Evolutionary conservation across 1,140 invertebrate genomes (phyloP).

Genomic region (Dinothrombium tinctorium): DNA sequence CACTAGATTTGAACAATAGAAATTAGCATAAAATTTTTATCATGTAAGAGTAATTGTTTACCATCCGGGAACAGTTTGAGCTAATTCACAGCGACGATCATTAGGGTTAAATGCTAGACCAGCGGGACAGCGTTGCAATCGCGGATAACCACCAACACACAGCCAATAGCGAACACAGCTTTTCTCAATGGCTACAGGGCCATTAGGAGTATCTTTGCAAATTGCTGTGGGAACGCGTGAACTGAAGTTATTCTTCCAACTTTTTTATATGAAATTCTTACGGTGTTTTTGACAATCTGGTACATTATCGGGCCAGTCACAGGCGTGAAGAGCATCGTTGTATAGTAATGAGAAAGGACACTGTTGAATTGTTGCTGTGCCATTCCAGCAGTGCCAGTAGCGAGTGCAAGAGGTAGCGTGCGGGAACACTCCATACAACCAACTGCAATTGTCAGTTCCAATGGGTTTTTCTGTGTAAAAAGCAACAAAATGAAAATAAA

Average conservation of each 20-base stretch:
- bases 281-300: slow-evolving; percentile 77
- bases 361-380: slow-evolving; percentile 69
- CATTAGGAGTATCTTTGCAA: slow-evolving; percentile 65
- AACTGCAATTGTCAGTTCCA: slow-evolving; percentile 60
- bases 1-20: neutral
- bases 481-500: neutral
- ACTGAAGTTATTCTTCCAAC: too few species aligned
- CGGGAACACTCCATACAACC: slow-evolving; percentile 75
- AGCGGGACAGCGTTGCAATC: slow-evolving; percentile 52
- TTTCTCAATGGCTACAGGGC: slow-evolving; percentile 47
- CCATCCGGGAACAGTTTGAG: slow-evolving; percentile 15
- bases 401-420: slow-evolving; percentile 74
- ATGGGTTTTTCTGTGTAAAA: slow-evolving; percentile 43
- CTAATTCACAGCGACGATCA: slow-evolving; percentile 41
- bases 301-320: slow-evolving; percentile 79
- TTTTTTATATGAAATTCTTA: too few species aligned
- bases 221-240: too few species aligned
- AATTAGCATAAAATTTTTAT: neutral
- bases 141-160: slow-evolving; percentile 70
- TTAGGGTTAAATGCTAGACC: slow-evolving; percentile 67
- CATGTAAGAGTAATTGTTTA: neutral
- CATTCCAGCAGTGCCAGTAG: slow-evolving; percentile 86
- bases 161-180: slow-evolving; percentile 82
- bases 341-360: slow-evolving; percentile 72
- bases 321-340: slow-evolving; percentile 66